Percentiles rank a stretch among this genome's conserved stretches.
These are phyloP conservation scores for Zingel zingel DNA, from an alignment of 2,113 vertebrate species.

Conservation along the genomic window DNA sequence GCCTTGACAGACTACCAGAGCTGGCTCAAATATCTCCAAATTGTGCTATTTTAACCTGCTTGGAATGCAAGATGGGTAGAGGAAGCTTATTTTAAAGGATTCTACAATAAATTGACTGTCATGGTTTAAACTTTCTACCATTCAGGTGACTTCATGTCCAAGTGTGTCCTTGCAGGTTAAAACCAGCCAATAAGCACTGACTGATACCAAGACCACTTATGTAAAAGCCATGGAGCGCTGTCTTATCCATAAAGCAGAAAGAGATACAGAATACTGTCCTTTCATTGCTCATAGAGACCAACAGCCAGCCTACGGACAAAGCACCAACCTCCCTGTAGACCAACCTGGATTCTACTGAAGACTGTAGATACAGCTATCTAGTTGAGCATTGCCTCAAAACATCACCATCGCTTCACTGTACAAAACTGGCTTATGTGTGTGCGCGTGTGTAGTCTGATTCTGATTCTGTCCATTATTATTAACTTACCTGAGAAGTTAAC, in stretches of 20 bases:
- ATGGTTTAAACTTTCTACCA: neutral
- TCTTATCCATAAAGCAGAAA: slow-evolving; percentile 19
- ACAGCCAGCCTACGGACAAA: slow-evolving; percentile 59
- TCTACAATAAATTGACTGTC: neutral
- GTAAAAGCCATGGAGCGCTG: slow-evolving; percentile 66
- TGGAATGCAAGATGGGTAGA: slow-evolving; percentile 6
- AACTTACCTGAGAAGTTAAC: slow-evolving; percentile 25
- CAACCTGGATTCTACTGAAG: slow-evolving; percentile 47
- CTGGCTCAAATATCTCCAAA: neutral
- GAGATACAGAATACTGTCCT: neutral
- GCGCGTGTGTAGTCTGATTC: slow-evolving; percentile 27
- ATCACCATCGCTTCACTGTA: slow-evolving; percentile 48
- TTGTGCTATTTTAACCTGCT: slow-evolving; percentile 34
- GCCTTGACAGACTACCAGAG: slow-evolving; percentile 12
- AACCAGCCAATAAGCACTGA: slow-evolving; percentile 35
- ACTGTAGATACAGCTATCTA: slow-evolving; percentile 45
- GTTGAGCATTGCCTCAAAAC: slow-evolving; percentile 62
- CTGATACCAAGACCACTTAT: slow-evolving; percentile 19
- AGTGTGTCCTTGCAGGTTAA: slow-evolving; percentile 51
- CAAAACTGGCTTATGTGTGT: slow-evolving; percentile 49
- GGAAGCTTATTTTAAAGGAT: neutral
- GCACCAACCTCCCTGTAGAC: slow-evolving; percentile 47
- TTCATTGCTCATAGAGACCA: slow-evolving; percentile 40
- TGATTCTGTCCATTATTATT: slow-evolving; percentile 42
- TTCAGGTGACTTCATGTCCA: slow-evolving; percentile 13